Base-by-base conservation (phyloP, 2,888 invertebrate species). In the Nasonia oneida region DNA sequence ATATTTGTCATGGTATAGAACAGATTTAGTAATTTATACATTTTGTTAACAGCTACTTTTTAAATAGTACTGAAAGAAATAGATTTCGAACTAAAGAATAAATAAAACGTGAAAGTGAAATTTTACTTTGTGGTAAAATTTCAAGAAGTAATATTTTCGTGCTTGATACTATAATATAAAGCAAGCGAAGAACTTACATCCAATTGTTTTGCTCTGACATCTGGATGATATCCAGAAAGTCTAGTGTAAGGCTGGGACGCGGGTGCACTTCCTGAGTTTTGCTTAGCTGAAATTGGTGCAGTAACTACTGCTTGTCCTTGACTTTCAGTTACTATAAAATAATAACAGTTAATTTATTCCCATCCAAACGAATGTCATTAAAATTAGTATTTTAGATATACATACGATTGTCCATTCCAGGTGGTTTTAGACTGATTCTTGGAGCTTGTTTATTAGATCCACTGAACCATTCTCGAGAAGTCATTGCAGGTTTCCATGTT, bases 391-490 rank as follows among this genome's bases (percentile, higher is more conserved):
- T n/a, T 29, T 23, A 77, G 23, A 67, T 73, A 75, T 80, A 94
- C 95, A 95, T 93, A 98, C 98, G 94, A 75, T 96, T 95, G 89
- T 96, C 96, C 98, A 99, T 98, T 92, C 97, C 97, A 53, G 96
- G 95, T 47, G 99, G 98, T 93, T 97, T 96, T 89, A 99, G 94
- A 91, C 96, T 97, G 88, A 96, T 94, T 82, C 96, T 95, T 85
- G 94, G 93, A 0, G 96, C 95, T 76, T 94, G 92, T 88, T 95
- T 95, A 89, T 95, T 95, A 81, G 94, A 94, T 47, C 96, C 96
- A 75, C 93, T 94, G 89, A 98, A 96, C 99, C 99, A 99, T 89
- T 97, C 97, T 0, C 94, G 92, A 57, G 96, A 96, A 3, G 95
- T 94, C 94, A 97, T 94, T 85, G 96, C 95, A 74, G 98, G 95